These are phyloP conservation scores for Brevipalpus yothersi DNA, from an alignment of 1,140 invertebrate genomes.

Conservation along the genomic window DNA sequence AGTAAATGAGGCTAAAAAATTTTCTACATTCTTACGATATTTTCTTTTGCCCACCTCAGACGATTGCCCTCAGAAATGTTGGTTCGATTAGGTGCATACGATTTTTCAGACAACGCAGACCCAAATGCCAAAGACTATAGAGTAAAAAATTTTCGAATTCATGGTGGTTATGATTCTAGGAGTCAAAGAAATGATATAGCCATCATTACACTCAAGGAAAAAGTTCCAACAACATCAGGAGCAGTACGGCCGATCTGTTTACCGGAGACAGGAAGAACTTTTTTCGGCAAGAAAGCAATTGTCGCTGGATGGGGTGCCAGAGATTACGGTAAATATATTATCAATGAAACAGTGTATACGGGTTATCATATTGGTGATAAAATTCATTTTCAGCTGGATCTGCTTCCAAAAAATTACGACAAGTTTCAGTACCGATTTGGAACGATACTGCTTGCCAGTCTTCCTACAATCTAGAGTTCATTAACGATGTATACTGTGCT, in stretches of 20 bases:
- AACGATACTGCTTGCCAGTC: not conserved
- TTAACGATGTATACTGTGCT: constrained; percentile 12
- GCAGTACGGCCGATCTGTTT: not conserved
- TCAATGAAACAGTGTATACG: too few relatives aligned
- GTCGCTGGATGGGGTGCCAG: not conserved
- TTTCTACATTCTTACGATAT: too few relatives aligned
- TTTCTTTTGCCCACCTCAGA: too few relatives aligned
- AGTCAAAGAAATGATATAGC: not conserved
- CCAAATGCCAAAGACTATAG: not conserved
- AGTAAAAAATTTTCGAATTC: not conserved
- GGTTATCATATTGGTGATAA: too few relatives aligned
- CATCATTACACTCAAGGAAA: not conserved
- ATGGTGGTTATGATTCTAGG: not conserved
- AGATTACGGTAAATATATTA: not conserved
- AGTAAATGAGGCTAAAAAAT: too few relatives aligned
- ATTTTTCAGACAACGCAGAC: not conserved
- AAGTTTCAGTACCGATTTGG: not conserved
- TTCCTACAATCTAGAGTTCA: not conserved
- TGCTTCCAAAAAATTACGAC: not conserved
- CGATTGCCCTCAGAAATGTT: not conserved
- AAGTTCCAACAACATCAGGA: not conserved
- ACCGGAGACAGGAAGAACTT: not conserved
- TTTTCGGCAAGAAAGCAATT: not conserved
- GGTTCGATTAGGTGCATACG: not conserved
- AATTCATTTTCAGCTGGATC: not conserved